Percentiles rank a stretch among this genome's conserved stretches.
These are phyloP conservation scores for Bubalus kerabau DNA, from an alignment of 2,113 vertebrate species.

Conservation along the genomic window DNA sequence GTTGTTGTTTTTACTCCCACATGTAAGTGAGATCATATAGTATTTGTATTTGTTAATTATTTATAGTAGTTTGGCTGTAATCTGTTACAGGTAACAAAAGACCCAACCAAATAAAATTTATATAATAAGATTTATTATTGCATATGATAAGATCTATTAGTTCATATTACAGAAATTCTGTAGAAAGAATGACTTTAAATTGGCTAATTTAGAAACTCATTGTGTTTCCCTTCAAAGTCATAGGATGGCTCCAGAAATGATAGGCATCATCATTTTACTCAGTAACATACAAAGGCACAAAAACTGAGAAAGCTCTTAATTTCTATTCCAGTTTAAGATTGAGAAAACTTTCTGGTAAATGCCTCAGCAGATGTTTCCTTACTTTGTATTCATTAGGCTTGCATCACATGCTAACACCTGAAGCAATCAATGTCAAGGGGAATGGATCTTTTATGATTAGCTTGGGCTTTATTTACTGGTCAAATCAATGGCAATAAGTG, in stretches of 20 bases:
- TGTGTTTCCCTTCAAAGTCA: background rate
- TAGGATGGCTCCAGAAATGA: background rate
- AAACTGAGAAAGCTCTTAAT: background rate
- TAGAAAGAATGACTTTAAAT: background rate
- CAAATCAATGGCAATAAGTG: background rate
- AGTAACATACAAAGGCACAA: background rate
- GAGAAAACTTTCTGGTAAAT: background rate
- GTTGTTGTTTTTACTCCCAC: background rate
- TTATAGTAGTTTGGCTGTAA: background rate
- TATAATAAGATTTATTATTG: background rate
- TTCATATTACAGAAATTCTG: background rate
- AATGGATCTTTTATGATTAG: background rate
- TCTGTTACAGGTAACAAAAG: background rate
- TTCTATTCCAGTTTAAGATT: background rate
- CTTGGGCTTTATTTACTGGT: background rate
- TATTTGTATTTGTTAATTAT: background rate
- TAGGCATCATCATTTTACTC: background rate
- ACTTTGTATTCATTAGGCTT: background rate
- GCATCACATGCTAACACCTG: background rate
- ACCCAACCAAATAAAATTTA: background rate
- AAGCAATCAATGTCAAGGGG: background rate
- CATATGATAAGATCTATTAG: background rate
- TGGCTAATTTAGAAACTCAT: background rate
- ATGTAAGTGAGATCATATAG: background rate
- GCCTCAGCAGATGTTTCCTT: background rate